These are phyloP conservation scores for Acholoe squamosa DNA, from an alignment of 2,888 invertebrate species.

Conservation along the genomic window DNA sequence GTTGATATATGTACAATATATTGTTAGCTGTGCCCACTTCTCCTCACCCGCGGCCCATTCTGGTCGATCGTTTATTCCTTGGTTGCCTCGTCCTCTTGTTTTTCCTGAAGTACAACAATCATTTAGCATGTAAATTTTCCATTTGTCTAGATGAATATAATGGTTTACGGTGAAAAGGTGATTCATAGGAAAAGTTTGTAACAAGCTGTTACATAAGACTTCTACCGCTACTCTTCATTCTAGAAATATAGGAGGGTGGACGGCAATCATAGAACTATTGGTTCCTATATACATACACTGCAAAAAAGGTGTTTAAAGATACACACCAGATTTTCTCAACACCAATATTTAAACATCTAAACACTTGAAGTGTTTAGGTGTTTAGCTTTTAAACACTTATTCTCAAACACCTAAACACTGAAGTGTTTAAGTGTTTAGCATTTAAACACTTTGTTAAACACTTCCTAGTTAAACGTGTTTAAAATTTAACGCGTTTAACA, in stretches of 20 bases:
- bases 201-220: neutral
- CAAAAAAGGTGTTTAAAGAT: no score
- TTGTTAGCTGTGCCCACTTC: neutral
- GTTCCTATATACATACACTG: neutral
- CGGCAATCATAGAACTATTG: neutral
- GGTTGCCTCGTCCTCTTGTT: constrained; percentile 39
- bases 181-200: neutral
- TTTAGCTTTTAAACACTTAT: no score
- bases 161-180: no score
- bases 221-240: neutral
- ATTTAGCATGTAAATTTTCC: neutral
- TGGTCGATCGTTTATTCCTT: constrained; percentile 13
- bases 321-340: no score
- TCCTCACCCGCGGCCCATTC: neutral
- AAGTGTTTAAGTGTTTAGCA: no score
- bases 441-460: no score
- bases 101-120: constrained; percentile 18
- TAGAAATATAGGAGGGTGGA: neutral
- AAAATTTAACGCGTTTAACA: no score
- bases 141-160: no score
- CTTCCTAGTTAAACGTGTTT: no score
- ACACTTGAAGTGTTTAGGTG: no score
- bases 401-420: no score
- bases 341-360: no score
- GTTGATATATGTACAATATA: neutral